phyloP scores from a whole-genome alignment of 2,797 vertebrate species.

The Mus minutoides region DNA sequence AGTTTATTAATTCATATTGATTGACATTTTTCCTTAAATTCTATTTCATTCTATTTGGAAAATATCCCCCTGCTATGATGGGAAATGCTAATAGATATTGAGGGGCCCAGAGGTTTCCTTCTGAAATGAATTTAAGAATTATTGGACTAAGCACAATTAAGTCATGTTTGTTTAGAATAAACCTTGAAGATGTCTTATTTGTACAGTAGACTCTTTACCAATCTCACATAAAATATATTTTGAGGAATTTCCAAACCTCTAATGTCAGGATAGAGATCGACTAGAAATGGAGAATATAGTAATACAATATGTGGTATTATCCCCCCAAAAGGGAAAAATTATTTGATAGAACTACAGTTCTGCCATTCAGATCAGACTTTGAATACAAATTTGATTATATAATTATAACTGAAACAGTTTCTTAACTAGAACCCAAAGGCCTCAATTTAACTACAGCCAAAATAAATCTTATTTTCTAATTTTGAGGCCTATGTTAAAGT shows the following conservation, averaged over 20 bases:
- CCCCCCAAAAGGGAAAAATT: neutral
- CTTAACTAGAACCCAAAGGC: conserved; percentile 27
- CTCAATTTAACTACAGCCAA: conserved; percentile 29
- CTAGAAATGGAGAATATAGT: neutral
- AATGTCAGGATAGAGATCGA: neutral
- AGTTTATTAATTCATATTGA: neutral
- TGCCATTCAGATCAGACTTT: neutral
- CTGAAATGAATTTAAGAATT: conserved; percentile 58
- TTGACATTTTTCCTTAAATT: conserved; percentile 44
- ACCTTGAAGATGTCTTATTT: neutral
- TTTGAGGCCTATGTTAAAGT: conserved; percentile 46
- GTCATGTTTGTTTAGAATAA: neutral
- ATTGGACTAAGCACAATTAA: neutral
- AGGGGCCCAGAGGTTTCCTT: neutral
- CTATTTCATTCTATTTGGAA: conserved; percentile 29
- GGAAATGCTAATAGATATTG: conserved; percentile 29
- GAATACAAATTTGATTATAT: conserved; percentile 13
- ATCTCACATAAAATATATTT: neutral
- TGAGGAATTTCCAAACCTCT: conserved; percentile 24
- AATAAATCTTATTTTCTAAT: conserved; percentile 55
- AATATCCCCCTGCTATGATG: neutral
- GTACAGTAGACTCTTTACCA: neutral
- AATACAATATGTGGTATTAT: neutral
- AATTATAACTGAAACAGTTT: neutral
- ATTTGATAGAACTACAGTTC: neutral